phyloP scores from a whole-genome alignment of 2,797 vertebrate species.

The Protonibea diacanthus region DNA sequence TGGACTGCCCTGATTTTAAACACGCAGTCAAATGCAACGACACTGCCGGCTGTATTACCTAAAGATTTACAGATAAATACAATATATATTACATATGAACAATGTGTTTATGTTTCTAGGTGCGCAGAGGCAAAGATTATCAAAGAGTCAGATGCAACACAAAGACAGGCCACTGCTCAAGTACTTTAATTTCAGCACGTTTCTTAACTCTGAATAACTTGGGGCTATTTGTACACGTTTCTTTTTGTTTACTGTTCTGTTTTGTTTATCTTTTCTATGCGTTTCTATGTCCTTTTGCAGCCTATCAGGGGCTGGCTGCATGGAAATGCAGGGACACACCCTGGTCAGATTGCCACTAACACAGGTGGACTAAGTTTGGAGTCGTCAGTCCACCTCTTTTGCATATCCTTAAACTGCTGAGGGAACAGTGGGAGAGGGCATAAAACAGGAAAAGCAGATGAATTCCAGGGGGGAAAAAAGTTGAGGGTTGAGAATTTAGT shows the following conservation, averaged over 20 bases:
- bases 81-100: neutral
- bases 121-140: neutral
- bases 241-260: too few species aligned
- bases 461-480: neutral
- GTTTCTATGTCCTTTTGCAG: conserved; percentile 5
- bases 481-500: neutral
- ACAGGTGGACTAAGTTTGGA: conserved; percentile 27
- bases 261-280: conserved; percentile 13
- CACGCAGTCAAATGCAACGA: neutral
- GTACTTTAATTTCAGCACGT: neutral
- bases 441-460: neutral
- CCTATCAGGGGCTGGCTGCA: neutral
- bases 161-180: neutral
- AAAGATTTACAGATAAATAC: neutral
- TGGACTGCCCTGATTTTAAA: conserved; percentile 35
- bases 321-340: conserved; percentile 55
- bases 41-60: neutral
- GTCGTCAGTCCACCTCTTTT: conserved; percentile 36
- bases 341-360: conserved; percentile 33
- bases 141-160: neutral
- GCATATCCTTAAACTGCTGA: conserved; percentile 41
- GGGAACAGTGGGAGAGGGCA: conserved; percentile 12
- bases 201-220: conserved; percentile 11
- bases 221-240: conserved; percentile 2
- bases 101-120: neutral